A percentile compares a stretch with the other conserved stretches of the same genome.
Evolutionary conservation across 2,113 vertebrate species (phyloP).

Genomic region (Misgurnus anguillicaudatus): DNA sequence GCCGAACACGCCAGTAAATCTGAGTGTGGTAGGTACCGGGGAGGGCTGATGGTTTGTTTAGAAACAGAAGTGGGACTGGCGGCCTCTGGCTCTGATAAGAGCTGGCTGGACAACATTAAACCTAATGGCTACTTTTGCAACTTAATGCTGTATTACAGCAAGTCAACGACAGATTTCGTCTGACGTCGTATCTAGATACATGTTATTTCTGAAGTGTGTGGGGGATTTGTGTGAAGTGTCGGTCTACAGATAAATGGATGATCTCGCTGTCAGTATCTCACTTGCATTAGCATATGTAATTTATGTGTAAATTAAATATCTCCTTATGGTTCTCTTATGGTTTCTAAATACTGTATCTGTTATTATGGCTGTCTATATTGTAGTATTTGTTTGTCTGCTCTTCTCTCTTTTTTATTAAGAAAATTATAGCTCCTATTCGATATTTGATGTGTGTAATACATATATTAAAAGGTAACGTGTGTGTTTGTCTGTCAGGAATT

Average conservation of each 20-base stretch:
- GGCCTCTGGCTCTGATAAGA: slow-evolving; percentile 61
- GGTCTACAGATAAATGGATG: not conserved
- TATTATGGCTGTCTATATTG: too few species aligned
- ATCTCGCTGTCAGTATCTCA: not conserved
- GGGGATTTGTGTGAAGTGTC: not conserved
- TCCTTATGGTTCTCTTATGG: not conserved
- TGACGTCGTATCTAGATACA: not conserved
- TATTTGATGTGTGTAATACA: too few species aligned
- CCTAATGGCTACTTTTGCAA: slow-evolving; percentile 61
- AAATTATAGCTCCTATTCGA: too few species aligned
- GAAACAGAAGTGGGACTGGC: slow-evolving; percentile 67
- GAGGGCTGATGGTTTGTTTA: slow-evolving; percentile 63
- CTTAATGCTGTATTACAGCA: slow-evolving; percentile 59
- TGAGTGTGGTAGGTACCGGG: slow-evolving; percentile 89
- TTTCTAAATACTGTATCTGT: not conserved
- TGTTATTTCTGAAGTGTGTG: not conserved
- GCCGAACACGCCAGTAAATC: slow-evolving; percentile 86
- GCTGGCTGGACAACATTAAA: slow-evolving; percentile 54
- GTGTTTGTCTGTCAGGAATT: not conserved
- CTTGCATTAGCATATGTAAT: not conserved
- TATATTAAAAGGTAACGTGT: too few species aligned
- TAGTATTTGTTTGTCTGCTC: too few species aligned
- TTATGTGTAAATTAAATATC: not conserved
- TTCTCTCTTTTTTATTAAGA: too few species aligned
- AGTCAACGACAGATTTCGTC: slow-evolving; percentile 50